Conservation (phyloP, 1,140 invertebrate genomes). For the Amphibalanus amphitrite region DNA sequence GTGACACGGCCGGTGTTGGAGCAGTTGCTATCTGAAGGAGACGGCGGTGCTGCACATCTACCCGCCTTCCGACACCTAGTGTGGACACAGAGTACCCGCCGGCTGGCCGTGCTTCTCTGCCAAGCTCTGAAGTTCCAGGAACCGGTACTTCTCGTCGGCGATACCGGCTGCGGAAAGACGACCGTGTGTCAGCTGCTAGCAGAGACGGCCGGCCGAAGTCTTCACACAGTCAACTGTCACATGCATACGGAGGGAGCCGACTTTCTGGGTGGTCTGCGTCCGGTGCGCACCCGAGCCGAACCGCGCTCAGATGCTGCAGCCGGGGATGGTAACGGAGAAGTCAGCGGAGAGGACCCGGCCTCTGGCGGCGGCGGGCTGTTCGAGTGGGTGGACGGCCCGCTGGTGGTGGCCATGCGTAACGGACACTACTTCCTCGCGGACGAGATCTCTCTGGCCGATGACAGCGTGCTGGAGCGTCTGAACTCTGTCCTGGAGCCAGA, state of each 20-base stretch:
- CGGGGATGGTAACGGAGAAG: no score
- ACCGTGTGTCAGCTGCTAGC: constrained; percentile 84
- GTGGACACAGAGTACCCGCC: constrained; percentile 80
- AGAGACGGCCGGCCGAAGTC: constrained; percentile 38
- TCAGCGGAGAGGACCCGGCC: constrained; percentile 11
- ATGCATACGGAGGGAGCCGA: constrained; percentile 97
- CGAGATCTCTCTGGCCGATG: constrained; percentile 97
- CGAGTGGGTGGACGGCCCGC: constrained; percentile 94
- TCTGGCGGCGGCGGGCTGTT: constrained; percentile 51
- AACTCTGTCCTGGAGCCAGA: constrained; percentile 91
- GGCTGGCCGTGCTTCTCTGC: constrained; percentile 76
- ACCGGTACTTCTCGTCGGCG: constrained; percentile 87
- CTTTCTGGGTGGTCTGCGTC: constrained; percentile 87
- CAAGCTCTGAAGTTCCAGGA: constrained; percentile 80
- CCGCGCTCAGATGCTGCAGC: no score
- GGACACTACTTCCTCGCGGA: constrained; percentile 86
- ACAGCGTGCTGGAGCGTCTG: constrained; percentile 91
- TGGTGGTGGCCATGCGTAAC: constrained; percentile 74
- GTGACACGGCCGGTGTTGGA: constrained; percentile 57
- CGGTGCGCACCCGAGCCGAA: constrained; percentile 49
- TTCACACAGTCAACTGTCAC: constrained; percentile 87
- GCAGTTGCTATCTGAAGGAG: constrained; percentile 31
- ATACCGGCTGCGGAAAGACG: constrained; percentile 98
- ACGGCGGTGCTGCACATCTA: constrained; percentile 26
- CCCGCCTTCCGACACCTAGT: constrained; percentile 61